Evolutionary conservation across 2,888 invertebrate genomes (phyloP).

Genomic region (Proisotoma minuta): DNA sequence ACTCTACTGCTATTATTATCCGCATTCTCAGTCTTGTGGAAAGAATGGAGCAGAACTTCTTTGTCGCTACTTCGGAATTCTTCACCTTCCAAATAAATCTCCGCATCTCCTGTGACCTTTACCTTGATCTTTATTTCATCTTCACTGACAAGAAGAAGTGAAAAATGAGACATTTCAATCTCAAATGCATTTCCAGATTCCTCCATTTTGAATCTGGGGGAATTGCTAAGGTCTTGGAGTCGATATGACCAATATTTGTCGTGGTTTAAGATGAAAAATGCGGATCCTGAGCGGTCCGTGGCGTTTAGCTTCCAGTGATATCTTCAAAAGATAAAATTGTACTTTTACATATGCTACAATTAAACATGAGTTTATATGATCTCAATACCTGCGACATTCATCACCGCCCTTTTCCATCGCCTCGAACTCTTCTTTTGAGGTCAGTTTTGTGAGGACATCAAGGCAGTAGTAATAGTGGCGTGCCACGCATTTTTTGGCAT

Average conservation of each 20-base stretch:
- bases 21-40: conserved; percentile 25
- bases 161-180: conserved; percentile 28
- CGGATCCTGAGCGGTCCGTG: conserved; percentile 23
- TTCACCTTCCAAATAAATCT: conserved; percentile 34
- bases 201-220: conserved; percentile 36
- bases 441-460: conserved; percentile 37
- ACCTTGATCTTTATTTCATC: conserved; percentile 32
- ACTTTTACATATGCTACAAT: too few relatives aligned
- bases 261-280: conserved; percentile 30
- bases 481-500: conserved; percentile 35
- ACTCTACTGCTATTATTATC: too few relatives aligned
- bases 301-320: conserved; percentile 36
- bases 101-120: conserved; percentile 26
- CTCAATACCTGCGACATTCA: conserved; percentile 31
- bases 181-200: conserved; percentile 31
- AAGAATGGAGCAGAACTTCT: conserved; percentile 36
- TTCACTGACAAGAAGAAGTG: conserved; percentile 25
- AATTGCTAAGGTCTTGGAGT: conserved; percentile 33
- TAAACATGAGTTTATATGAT: too few relatives aligned
- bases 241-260: conserved; percentile 33
- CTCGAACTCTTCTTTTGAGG: conserved; percentile 26
- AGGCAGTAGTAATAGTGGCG: conserved; percentile 35
- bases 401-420: conserved; percentile 28
- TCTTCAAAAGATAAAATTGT: too few relatives aligned
- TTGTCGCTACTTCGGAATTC: conserved; percentile 24